A percentile compares a stretch with the other conserved stretches of the same genome.
Conservation (phyloP, 53 echinoderm and acorn worm species). For the Hippasteria phrygiana region DNA sequence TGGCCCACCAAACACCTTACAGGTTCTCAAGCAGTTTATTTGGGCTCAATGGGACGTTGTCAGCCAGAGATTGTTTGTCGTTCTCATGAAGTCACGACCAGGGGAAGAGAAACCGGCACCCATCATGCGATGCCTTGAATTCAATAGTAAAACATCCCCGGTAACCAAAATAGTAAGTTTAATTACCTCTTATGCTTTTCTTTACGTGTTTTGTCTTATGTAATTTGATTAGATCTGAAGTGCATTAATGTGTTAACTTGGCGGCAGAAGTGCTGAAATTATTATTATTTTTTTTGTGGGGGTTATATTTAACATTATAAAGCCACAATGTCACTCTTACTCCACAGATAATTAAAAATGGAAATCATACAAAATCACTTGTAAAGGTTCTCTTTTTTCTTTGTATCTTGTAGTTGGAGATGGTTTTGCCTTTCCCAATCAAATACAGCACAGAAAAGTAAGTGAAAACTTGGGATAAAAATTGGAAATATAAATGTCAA, state of each 20-base stretch:
- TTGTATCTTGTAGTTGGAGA: constrained; percentile 62
- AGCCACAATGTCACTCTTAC: not conserved
- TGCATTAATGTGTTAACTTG: too few relatives aligned
- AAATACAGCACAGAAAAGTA: constrained; percentile 30
- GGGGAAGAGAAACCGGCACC: constrained; percentile 56
- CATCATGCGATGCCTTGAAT: constrained; percentile 84
- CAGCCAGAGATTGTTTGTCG: constrained; percentile 78
- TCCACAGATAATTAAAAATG: not conserved
- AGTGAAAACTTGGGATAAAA: too few relatives aligned
- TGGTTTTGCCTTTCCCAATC: constrained; percentile 72
- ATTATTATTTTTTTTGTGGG: too few relatives aligned
- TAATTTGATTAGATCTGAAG: too few relatives aligned
- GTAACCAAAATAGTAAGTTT: constrained; percentile 75
- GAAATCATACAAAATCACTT: not conserved
- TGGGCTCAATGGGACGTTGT: constrained; percentile 97
- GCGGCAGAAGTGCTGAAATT: too few relatives aligned
- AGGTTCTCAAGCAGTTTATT: constrained; percentile 81
- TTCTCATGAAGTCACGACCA: constrained; percentile 58
- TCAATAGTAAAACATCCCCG: constrained; percentile 67
- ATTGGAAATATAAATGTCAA: too few relatives aligned
- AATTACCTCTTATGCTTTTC: too few relatives aligned
- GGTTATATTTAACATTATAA: too few relatives aligned
- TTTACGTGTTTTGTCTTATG: too few relatives aligned
- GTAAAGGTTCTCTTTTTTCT: constrained; percentile 10
- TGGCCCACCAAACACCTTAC: constrained; percentile 81